phyloP scores from a whole-genome alignment of 2,888 invertebrate species.

The Rhagonycha fulva region DNA sequence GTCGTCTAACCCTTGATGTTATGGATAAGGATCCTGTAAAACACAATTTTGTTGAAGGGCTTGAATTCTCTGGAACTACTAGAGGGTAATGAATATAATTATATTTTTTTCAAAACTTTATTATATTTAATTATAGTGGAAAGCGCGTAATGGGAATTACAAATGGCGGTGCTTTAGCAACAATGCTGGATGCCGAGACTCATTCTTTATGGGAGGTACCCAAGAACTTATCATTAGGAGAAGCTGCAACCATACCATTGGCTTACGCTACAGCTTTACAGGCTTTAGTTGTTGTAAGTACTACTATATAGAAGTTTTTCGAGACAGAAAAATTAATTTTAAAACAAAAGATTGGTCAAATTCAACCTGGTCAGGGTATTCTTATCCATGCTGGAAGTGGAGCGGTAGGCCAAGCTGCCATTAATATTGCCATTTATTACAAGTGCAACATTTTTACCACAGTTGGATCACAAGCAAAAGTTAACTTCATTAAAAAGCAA shows the following conservation, averaged over 20 bases:
- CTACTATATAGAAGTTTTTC: neutral
- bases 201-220: constrained; percentile 59
- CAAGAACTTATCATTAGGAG: constrained; percentile 59
- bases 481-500: constrained; percentile 62
- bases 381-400: constrained; percentile 67
- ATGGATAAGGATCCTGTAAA: constrained; percentile 66
- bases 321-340: neutral
- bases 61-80: constrained; percentile 66
- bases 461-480: constrained; percentile 68
- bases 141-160: constrained; percentile 56
- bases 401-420: constrained; percentile 78
- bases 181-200: constrained; percentile 57
- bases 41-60: constrained; percentile 70
- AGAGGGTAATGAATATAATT: neutral
- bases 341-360: constrained; percentile 29
- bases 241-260: constrained; percentile 65
- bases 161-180: constrained; percentile 59
- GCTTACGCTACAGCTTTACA: constrained; percentile 59
- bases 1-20: constrained; percentile 83
- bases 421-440: constrained; percentile 67
- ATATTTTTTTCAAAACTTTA: constrained; percentile 50
- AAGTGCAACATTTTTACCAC: constrained; percentile 73
- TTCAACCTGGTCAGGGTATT: constrained; percentile 52
- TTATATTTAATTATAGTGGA: constrained; percentile 66
- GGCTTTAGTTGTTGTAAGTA: constrained; percentile 40